Evolutionary conservation across 2,113 vertebrate genomes (phyloP), one percentile per base, ranked within the genome.

Genomic region (Aphyosemion australe): DNA sequence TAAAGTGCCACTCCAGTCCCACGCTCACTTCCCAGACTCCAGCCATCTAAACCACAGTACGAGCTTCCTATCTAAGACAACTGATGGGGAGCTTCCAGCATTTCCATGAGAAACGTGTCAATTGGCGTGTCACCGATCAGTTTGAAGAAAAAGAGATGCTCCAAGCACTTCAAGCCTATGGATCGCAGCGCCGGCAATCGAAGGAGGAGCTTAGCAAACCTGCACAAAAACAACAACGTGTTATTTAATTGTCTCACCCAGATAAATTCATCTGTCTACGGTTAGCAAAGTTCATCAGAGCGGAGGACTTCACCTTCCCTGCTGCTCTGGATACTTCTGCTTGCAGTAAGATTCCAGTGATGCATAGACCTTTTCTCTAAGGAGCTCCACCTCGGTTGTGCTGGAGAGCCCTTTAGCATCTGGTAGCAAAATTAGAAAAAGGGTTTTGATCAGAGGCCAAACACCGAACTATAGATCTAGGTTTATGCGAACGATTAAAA

Each of bases 81-180:
- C 90, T 95, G 95, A 91, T 96, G 95, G 59, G 95, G 95, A 21
- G 95, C 94, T 92, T 97, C 95, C 45, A 97, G 93, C 95, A 97
- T 97, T 89, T 97, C 95, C 95, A 97, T 96, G 65, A 97, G 94
- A 87, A 97, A 97, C 89, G 95, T 97, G 90, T 97, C 95, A 18
- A 97, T 96, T 85, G 95, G 95, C 34, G 95, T 97, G 91, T 97
- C 94, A 19, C 95, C 95, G 0, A 97, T 97, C 75, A 97, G 92
- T 90, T 97, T 97, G 89, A 97, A 97, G 92, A 97, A 97, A 88
- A 97, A 97, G 46, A 97, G 95, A 74, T 97, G 95, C 89, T 97
- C 95, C 85, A 97, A 90, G 89, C 95, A 97, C 84, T 97, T 96
- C 80, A 96, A 93, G 83, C 95, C 95, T 4, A 96, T 96, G 75